Base-by-base conservation (phyloP, 2,797 vertebrate genomes). In the Uromys caudimaculatus region DNA sequence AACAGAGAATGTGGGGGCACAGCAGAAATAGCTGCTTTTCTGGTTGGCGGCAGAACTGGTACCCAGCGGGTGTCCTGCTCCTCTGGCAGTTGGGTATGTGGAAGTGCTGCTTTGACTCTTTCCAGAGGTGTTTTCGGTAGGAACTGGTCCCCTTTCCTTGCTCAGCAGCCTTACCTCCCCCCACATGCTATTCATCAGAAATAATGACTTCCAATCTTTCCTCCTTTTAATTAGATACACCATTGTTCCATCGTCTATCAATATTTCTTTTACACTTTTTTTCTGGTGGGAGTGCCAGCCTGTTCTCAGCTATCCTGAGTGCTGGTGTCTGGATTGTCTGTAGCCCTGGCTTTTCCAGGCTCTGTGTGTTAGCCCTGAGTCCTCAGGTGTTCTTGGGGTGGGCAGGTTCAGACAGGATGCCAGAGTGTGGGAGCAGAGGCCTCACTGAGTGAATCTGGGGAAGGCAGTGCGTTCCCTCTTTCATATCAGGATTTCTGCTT, bases 401-500 rank as follows among this genome's bases (percentile, higher is more conserved):
- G 58, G 47, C 44, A 19, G 83, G 67, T 76, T 71, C 67, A 50
- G 60, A 54, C 13, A 27, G 82, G 29, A 75, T 6, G 0, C 41
- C 78, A 9, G n/a, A 9, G 38, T 78, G 71, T 62, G 91, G 77
- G 94, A 64, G 12, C n/a, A 73, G 58, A 56, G 83, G 24, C 84
- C 23, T 8, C 4, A 38, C 9, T 1, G 17, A 62, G 47, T 3
- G 44, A 78, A 44, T 76, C 91, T 52, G 67, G 84, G n/a, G 52
- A 84, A 83, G 58, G 58, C 75, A 77, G 47, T 76, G 47, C 78
- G 75, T 47, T 90, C 3, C 60, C 54, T 21, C 87, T 94, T 96
- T 90, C 76, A 94, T 91, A 79, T 91, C 60, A 52, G 85, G 44
- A 5, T 93, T 91, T 81, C 89, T 95, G 93, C 95, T 96, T 79